Evolutionary conservation across 2,113 vertebrate genomes (phyloP).

Genomic region (Tachysurus vachellii): DNA sequence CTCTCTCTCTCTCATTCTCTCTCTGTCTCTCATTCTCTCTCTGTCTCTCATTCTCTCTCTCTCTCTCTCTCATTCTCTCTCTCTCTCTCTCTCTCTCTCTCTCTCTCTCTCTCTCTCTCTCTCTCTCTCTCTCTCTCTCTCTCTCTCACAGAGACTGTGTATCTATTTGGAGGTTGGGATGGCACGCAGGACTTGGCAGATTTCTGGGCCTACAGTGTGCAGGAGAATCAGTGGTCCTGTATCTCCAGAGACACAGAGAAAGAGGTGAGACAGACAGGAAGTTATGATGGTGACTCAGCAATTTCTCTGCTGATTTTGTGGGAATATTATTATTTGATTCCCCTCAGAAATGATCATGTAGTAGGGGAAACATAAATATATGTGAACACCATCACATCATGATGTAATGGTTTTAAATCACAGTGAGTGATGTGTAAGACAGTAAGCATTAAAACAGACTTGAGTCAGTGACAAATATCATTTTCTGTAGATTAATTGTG

Average conservation of each 20-base stretch:
- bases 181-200: conserved; percentile 99
- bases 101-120: not conserved
- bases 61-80: conserved; percentile 43
- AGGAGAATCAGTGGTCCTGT: conserved; percentile 97
- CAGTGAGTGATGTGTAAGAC: not conserved
- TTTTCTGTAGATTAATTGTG: not conserved
- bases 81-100: not conserved
- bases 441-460: not conserved
- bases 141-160: conserved; percentile 86
- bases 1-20: conserved; percentile 37
- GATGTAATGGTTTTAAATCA: not conserved
- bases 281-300: conserved; percentile 23
- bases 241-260: conserved; percentile 98
- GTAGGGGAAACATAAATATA: not conserved
- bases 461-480: not conserved
- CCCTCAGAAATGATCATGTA: not conserved
- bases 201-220: conserved; percentile 98
- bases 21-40: too few relatives aligned
- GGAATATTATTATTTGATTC: conserved; percentile 7
- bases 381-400: not conserved
- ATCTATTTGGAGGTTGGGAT: conserved; percentile 98
- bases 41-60: not conserved
- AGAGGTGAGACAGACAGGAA: conserved; percentile 74
- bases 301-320: conserved; percentile 17
- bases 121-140: conserved; percentile 11